Percentiles rank a stretch among this genome's conserved stretches.
Evolutionary conservation across 2,797 vertebrate species (phyloP).

Genomic region (Chloroceryle amazona): DNA sequence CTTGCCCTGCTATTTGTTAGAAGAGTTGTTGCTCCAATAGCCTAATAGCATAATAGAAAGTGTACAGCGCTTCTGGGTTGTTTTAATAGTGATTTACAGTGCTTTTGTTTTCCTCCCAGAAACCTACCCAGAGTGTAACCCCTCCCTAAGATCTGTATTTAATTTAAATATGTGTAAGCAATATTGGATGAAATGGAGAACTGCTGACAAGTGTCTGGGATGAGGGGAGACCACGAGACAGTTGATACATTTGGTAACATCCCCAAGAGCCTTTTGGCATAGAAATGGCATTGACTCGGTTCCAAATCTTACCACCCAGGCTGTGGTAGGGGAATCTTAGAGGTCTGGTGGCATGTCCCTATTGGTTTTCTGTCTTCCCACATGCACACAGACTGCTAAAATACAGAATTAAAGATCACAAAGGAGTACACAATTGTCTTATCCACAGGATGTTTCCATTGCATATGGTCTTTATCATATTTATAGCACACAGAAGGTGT

Average conservation of each 20-base stretch:
- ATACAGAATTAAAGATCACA: background rate
- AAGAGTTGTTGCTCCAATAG: background rate
- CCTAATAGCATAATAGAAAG: background rate
- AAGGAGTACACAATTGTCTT: background rate
- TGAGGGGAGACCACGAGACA: background rate
- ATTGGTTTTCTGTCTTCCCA: background rate
- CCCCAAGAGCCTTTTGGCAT: background rate
- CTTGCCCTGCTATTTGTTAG: background rate
- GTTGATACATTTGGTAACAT: background rate
- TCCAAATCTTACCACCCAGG: conserved; percentile 21
- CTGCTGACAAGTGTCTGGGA: conserved; percentile 48
- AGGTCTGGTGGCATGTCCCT: background rate
- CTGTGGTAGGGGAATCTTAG: background rate
- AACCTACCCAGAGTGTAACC: background rate
- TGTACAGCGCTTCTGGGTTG: background rate
- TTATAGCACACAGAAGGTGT: background rate
- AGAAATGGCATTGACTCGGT: conserved; percentile 15
- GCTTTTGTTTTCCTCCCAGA: background rate
- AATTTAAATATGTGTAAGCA: conserved; percentile 24
- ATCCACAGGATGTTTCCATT: background rate
- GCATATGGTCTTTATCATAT: background rate
- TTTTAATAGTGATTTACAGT: background rate
- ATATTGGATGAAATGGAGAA: conserved; percentile 13
- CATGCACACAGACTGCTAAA: background rate
- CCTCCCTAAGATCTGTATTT: background rate